phyloP scores from a whole-genome alignment of 2,797 vertebrate species.

The Sparus aurata region DNA sequence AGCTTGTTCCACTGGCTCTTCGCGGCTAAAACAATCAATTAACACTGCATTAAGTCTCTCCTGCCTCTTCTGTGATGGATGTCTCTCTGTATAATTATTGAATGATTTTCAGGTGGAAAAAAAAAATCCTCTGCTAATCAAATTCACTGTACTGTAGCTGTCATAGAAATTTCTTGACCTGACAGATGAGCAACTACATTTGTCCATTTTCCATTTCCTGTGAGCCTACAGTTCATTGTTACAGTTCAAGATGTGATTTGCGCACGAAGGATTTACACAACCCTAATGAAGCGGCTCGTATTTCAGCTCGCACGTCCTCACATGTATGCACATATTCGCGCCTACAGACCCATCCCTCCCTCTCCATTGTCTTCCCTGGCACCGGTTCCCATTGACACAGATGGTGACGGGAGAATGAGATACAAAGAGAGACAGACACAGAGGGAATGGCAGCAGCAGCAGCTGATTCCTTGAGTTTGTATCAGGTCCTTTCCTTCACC shows the following conservation, averaged over 20 bases:
- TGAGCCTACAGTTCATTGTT: not conserved
- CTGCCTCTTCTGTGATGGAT: not conserved
- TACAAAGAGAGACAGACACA: slow-evolving; percentile 43
- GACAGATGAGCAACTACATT: not conserved
- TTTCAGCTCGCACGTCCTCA: slow-evolving; percentile 21
- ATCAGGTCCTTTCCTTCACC: slow-evolving; percentile 19
- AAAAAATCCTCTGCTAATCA: not conserved
- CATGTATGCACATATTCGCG: slow-evolving; percentile 32
- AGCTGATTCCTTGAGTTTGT: slow-evolving; percentile 24
- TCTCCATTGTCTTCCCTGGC: slow-evolving; percentile 66
- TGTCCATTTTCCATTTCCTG: not conserved
- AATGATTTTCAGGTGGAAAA: not conserved
- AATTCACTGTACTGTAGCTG: not conserved
- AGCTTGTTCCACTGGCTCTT: not conserved
- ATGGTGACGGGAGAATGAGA: slow-evolving; percentile 53
- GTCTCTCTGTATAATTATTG: not conserved
- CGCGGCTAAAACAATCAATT: not conserved
- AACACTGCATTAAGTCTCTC: not conserved
- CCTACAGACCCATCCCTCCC: slow-evolving; percentile 30
- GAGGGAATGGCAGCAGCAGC: slow-evolving; percentile 37
- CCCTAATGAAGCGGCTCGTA: slow-evolving; percentile 18
- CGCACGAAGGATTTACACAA: slow-evolving; percentile 1
- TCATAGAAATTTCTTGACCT: not conserved
- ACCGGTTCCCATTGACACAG: slow-evolving; percentile 61
- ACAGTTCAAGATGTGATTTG: not conserved